Conservation (phyloP, 2,888 invertebrate genomes). For the Lepidochrysops patricia region DNA sequence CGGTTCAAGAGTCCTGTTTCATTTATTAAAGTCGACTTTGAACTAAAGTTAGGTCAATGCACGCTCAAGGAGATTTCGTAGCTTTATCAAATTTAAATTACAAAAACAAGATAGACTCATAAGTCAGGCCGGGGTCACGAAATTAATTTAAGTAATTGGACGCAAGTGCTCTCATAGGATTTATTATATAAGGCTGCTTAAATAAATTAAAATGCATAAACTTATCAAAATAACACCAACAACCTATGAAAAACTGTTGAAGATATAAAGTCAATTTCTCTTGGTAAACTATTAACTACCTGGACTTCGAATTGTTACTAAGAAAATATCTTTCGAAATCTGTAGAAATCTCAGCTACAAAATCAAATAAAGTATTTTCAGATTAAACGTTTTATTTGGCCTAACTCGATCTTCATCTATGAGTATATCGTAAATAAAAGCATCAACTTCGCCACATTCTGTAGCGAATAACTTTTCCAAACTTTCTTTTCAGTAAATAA, state of each 20-base stretch:
- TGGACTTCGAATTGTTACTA: too few species aligned
- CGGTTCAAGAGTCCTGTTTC: neutral
- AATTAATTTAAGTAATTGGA: neutral
- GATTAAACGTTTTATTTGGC: too few species aligned
- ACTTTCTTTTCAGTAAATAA: neutral
- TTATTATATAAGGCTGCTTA: neutral
- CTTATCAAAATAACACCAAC: neutral
- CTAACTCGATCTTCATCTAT: too few species aligned
- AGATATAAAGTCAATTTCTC: too few species aligned
- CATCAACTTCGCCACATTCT: neutral
- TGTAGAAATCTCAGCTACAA: too few species aligned
- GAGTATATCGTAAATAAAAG: too few species aligned
- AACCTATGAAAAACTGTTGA: neutral
- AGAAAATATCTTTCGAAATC: too few species aligned
- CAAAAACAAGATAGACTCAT: neutral
- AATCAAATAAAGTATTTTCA: too few species aligned
- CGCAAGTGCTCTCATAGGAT: neutral
- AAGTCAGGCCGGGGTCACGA: neutral
- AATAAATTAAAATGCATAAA: too few species aligned
- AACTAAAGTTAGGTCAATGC: neutral
- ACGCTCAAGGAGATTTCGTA: neutral
- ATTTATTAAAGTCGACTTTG: neutral
- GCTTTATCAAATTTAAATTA: neutral
- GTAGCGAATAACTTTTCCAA: neutral
- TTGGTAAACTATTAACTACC: too few species aligned